Evolutionary conservation across 2,797 vertebrate species (phyloP).

Genomic region (Takifugu ocellatus): DNA sequence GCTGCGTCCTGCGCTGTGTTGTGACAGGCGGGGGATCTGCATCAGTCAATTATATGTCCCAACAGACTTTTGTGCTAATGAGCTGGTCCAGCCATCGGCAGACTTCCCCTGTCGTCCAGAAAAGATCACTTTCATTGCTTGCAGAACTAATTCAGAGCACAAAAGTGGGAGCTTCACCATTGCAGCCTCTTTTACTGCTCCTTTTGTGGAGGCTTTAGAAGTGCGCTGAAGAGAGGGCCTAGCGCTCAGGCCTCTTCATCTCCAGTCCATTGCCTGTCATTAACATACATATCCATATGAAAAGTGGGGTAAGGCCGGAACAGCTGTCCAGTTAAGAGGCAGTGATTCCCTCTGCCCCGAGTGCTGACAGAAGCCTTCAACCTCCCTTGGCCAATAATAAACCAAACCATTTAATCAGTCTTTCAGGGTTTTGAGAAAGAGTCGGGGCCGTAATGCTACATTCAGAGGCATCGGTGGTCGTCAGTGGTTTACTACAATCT

Average conservation of each 20-base stretch:
- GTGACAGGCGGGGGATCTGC: conserved; percentile 80
- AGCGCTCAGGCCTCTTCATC: conserved; percentile 98
- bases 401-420: conserved; percentile 99
- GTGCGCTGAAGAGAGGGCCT: conserved; percentile 95
- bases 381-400: conserved; percentile 97
- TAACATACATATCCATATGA: conserved; percentile 99
- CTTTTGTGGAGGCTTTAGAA: conserved; percentile 99
- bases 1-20: conserved; percentile 62
- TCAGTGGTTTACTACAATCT: conserved; percentile 85
- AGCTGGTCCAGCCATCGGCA: conserved; percentile 97
- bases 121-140: conserved; percentile 99
- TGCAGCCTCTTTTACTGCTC: conserved; percentile 99
- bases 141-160: conserved; percentile 99
- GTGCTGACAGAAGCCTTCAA: conserved; percentile 98
- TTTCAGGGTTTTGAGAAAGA: conserved; percentile 81
- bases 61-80: conserved; percentile 99
- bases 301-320: conserved; percentile 99
- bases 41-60: conserved; percentile 99
- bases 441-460: conserved; percentile 89
- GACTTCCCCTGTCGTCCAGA: conserved; percentile 99
- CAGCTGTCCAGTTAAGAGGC: conserved; percentile 98
- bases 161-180: conserved; percentile 99
- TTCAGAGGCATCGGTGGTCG: conserved; percentile 82
- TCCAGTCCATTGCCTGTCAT: conserved; percentile 99
- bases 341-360: conserved; percentile 87